A percentile compares a stretch with the other conserved stretches of the same genome.
Evolutionary conservation across 37 sponge, comb jelly and placozoan species (phyloP).

Genomic region (Hexactinellida sp.): DNA sequence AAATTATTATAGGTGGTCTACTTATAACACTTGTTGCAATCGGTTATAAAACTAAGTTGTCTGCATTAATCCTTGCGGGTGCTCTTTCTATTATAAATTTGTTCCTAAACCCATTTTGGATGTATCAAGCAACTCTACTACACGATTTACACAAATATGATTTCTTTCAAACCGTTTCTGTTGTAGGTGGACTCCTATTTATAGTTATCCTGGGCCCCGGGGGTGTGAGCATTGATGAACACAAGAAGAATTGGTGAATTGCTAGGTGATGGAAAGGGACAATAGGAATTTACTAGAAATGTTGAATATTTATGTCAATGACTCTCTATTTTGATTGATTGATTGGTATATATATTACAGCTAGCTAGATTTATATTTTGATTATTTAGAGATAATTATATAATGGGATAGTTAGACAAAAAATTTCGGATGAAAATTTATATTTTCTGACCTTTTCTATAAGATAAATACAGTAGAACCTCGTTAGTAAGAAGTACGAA

Average conservation of each 20-base stretch:
- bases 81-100: slow-evolving; percentile 58
- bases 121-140: slow-evolving; percentile 46
- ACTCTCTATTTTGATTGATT: not conserved
- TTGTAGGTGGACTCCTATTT: slow-evolving; percentile 87
- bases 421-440: no score
- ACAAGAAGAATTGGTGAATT: slow-evolving; percentile 92
- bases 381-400: not conserved
- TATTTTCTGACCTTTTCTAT: no score
- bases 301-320: no score
- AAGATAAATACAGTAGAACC: no score
- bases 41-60: slow-evolving; percentile 90
- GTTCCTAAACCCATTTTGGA: slow-evolving; percentile 84
- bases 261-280: no score
- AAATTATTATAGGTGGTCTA: slow-evolving; percentile 43
- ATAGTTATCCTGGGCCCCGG: slow-evolving; percentile 93
- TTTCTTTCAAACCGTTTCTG: slow-evolving; percentile 95
- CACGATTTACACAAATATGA: slow-evolving; percentile 94
- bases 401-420: not conserved
- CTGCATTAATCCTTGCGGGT: slow-evolving; percentile 70
- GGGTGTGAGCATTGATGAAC: slow-evolving; percentile 91
- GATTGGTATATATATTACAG: not conserved
- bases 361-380: not conserved
- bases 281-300: no score
- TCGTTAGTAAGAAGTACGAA: no score
- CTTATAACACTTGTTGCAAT: slow-evolving; percentile 73